Base-by-base conservation (phyloP, 2,888 invertebrate genomes). In the Scaptomyza polygonia region DNA sequence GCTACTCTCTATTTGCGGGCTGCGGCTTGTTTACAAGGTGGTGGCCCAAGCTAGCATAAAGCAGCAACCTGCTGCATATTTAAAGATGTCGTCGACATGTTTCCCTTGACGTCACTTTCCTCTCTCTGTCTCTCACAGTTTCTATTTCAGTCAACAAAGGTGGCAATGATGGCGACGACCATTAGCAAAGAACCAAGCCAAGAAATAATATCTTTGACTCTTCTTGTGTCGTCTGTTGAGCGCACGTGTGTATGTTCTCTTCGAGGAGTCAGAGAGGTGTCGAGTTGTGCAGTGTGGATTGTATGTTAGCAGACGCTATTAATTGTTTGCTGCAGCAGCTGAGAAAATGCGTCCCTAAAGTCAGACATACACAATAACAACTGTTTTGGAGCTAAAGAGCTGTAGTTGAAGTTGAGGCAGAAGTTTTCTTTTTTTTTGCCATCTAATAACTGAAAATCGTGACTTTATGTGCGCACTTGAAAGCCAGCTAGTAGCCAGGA, bases 401-500 rank as follows among this genome's bases (percentile, higher is more conserved):
- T 39, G 39, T 9, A 16, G 55, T 32, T 49, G 44, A 59, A 69
- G 75, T 56, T 72, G 29, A 25, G 57, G 57, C 70, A 59, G 66
- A 79, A 80, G 75, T 86, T 83, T 68, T 45, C 4, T 72, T 47
- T 4, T n/a, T 8, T 72, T 47, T 4, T n/a, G 68, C 78, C 73
- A 59, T 82, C 73, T 79, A 77, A 86, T 88, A 87, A 79, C 83
- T 82, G 82, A 76, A 82, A 88, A 87, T 88, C 86, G 86, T 86
- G 86, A 86, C 89, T 85, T 74, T 85, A 87, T 87, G 86, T 67
- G 39, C 75, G 72, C 68, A 76, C 86, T 80, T 84, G 82, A 82
- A 67, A 69, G 70, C 58, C 47, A 44, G 43, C 34, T n/a, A 49
- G 53, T n/a, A 49, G 53, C 67, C 12, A 61, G 34, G 48, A 52